Conservation (phyloP, 2,113 vertebrate genomes). For the Hemiscyllium ocellatum region DNA sequence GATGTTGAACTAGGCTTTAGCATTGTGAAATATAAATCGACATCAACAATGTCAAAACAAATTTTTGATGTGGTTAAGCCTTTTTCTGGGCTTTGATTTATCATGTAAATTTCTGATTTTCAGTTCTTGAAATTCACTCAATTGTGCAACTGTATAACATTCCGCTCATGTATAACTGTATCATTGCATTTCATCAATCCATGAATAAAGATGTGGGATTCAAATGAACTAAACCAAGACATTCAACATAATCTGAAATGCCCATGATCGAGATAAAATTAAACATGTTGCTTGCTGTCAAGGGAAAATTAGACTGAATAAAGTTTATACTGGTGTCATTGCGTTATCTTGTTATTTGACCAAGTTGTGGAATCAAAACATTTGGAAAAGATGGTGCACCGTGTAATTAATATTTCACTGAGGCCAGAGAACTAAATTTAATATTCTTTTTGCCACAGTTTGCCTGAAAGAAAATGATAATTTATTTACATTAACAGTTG, state of each 20-base stretch:
- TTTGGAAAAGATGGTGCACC: neutral
- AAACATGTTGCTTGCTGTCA: neutral
- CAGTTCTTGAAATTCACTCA: neutral
- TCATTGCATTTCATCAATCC: neutral
- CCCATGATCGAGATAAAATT: neutral
- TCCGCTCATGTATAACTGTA: neutral
- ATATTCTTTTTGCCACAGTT: neutral
- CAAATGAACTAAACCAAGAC: neutral
- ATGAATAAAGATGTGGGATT: neutral
- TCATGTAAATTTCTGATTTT: neutral
- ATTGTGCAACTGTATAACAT: neutral
- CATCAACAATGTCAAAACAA: no score
- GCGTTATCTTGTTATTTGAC: neutral
- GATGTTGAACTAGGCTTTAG: neutral
- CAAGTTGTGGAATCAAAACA: neutral
- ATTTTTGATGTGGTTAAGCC: neutral
- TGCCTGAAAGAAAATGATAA: neutral
- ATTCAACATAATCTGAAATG: neutral
- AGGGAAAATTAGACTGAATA: neutral
- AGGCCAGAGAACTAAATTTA: neutral
- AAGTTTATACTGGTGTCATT: neutral
- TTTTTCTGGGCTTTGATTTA: neutral
- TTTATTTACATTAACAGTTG: neutral
- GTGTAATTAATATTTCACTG: conserved; percentile 2
- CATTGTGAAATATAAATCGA: neutral